Percentiles rank a stretch among this genome's conserved stretches.
phyloP scores from a whole-genome alignment of 30 jellyfish, hydroid and myxozoan species.

The Aurelia coerulea region DNA sequence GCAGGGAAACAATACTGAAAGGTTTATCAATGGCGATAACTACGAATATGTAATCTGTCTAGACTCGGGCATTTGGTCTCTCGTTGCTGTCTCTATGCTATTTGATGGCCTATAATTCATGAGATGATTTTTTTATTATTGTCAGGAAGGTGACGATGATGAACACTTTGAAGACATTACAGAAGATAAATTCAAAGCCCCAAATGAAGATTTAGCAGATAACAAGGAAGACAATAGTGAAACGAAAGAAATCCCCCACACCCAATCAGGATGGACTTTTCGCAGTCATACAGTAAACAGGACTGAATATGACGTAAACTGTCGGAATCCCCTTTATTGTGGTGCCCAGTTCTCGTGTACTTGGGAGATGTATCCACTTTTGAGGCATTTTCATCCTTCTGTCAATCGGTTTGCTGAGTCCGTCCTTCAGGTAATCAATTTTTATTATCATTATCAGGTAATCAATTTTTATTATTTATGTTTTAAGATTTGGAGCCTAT shows the following conservation, averaged over 20 bases:
- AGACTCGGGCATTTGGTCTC: no score
- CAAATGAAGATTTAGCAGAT: conserved; percentile 44
- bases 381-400: conserved; percentile 92
- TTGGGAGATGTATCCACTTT: conserved; percentile 88
- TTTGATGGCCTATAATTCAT: no score
- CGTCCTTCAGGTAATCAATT: conserved; percentile 55
- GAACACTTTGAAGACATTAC: conserved; percentile 77
- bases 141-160: conserved; percentile 92
- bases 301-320: conserved; percentile 41
- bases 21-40: no score
- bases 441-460: background rate
- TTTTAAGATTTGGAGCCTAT: no score
- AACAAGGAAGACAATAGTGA: background rate
- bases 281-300: conserved; percentile 49
- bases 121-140: background rate
- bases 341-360: conserved; percentile 95
- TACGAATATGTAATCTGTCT: no score
- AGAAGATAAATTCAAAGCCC: conserved; percentile 64
- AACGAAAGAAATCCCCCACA: conserved; percentile 17
- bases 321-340: conserved; percentile 89
- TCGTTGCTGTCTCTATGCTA: no score
- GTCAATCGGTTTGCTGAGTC: conserved; percentile 79
- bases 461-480: background rate
- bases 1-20: no score
- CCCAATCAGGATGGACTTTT: conserved; percentile 73